Conservation (phyloP, 2,888 invertebrate genomes). For the Melanostoma scalare region DNA sequence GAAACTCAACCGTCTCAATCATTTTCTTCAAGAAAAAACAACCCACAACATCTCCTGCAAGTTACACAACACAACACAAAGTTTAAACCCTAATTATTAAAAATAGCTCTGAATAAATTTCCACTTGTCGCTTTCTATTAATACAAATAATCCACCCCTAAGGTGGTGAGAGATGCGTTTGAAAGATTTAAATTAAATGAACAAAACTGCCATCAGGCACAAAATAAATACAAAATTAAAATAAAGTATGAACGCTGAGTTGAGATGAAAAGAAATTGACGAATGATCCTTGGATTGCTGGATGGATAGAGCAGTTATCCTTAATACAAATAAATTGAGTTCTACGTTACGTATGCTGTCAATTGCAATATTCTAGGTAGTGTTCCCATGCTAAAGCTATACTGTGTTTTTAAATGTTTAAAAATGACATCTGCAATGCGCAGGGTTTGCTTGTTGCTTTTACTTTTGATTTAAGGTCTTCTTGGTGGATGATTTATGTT, state of each 20-base stretch:
- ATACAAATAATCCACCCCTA: slow-evolving; percentile 59
- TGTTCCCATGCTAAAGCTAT: background rate
- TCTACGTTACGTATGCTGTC: slow-evolving; percentile 3
- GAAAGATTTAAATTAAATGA: slow-evolving; percentile 61
- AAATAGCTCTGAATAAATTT: slow-evolving; percentile 69
- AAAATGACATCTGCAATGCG: slow-evolving; percentile 27
- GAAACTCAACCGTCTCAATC: too few relatives aligned
- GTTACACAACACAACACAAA: background rate
- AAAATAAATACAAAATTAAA: slow-evolving; percentile 50
- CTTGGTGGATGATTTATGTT: background rate
- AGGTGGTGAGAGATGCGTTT: slow-evolving; percentile 59
- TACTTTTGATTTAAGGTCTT: background rate
- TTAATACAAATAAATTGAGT: slow-evolving; percentile 64
- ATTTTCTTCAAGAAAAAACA: too few relatives aligned
- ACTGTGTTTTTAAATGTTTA: background rate
- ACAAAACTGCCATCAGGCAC: slow-evolving; percentile 50
- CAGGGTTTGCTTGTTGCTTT: slow-evolving; percentile 54
- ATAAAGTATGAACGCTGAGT: slow-evolving; percentile 41
- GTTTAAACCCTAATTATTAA: slow-evolving; percentile 61
- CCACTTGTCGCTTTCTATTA: slow-evolving; percentile 64
- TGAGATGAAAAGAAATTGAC: slow-evolving; percentile 45
- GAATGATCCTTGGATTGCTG: slow-evolving; percentile 46
- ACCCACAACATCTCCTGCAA: background rate
- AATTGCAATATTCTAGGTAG: background rate
- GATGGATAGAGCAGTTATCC: slow-evolving; percentile 11